Base-by-base conservation (phyloP, 2,797 vertebrate species). In the Semaprochilodus insignis region DNA sequence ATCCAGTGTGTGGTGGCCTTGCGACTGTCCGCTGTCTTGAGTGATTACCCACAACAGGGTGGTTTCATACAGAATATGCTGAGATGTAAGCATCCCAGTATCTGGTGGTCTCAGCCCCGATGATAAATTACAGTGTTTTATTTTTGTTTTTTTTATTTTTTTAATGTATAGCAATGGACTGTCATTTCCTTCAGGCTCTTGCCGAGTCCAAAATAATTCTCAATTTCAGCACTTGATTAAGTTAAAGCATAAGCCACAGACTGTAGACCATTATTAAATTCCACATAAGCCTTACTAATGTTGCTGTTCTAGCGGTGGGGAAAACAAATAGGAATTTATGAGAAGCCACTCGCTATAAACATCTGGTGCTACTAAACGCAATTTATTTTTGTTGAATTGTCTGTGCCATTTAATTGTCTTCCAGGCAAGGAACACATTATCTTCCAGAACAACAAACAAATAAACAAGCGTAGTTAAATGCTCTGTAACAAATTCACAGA, bases 201-300 rank as follows among this genome's bases (percentile, higher is more conserved):
- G 55, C 25, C 15, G 67, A 52, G 67, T 63, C 60, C 78, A 78
- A 66, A 77, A 83, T 23, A 69, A 40, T 74, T 65, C 66, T 60
- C 66, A 74, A 21, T 86, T 72, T 81, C 31, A 74, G 14, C 73
- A 44, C 67, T 83, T 84, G 69, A 82, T 83, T 83, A 78, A 74
- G 62, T 78, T 70, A 65, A 44, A 60, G 66, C 84, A 54, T 82
- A 83, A 76, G 65, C n/a, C 44, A 44, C 51, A 81, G 57, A 59
- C 57, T 83, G 74, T 76, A 16, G 6, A 17, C n/a, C 65, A 78
- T 85, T 83, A 76, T 77, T 57, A 36, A 31, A 60, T 51, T 83
- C 31, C 57, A 63, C 57, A 83, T 76, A 79, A 74, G 73, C 27
- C 48, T 44, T 17, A 31, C 66, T 81, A 76, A 76, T 79, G 71